Evolutionary conservation across 1,140 invertebrate genomes (phyloP).

Genomic region (Cephus cinctus): DNA sequence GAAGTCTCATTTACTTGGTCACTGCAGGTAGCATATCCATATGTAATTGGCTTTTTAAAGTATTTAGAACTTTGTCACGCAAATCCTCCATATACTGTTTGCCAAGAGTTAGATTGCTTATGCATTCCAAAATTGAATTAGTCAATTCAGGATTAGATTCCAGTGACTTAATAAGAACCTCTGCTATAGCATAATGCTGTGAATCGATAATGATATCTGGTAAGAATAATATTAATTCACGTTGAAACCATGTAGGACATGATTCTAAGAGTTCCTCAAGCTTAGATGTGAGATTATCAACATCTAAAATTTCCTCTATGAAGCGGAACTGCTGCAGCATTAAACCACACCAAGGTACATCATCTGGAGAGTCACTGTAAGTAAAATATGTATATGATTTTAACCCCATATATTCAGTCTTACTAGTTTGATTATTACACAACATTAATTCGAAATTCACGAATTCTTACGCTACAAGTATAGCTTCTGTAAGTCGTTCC

Average conservation of each 20-base stretch:
- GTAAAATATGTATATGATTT: conserved; percentile 8
- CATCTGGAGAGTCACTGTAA: conserved; percentile 35
- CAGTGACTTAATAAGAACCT: conserved; percentile 43
- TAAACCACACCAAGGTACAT: conserved; percentile 36
- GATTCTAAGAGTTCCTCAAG: conserved; percentile 45
- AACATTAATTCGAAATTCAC: conserved; percentile 6
- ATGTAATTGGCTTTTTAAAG: conserved; percentile 31
- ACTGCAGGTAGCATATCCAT: conserved; percentile 38
- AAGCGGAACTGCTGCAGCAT: conserved; percentile 49
- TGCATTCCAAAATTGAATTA: conserved; percentile 39
- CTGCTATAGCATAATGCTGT: conserved; percentile 42
- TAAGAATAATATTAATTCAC: conserved; percentile 41
- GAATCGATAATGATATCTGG: conserved; percentile 47
- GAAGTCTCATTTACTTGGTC: conserved; percentile 29
- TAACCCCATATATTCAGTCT: conserved; percentile 3
- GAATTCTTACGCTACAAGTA: conserved; percentile 37
- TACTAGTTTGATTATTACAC: conserved; percentile 5
- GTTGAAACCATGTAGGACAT: conserved; percentile 46
- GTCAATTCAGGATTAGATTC: conserved; percentile 38
- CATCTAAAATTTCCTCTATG: conserved; percentile 37
- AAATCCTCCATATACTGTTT: conserved; percentile 43
- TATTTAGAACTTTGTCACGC: conserved; percentile 34
- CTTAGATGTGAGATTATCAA: conserved; percentile 28
- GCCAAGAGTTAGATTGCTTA: conserved; percentile 42
- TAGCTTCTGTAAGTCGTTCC: conserved; percentile 41